A percentile compares a stretch with the other conserved stretches of the same genome.
phyloP scores from a whole-genome alignment of 2,797 vertebrate species.

The Myripristis jacobus region DNA sequence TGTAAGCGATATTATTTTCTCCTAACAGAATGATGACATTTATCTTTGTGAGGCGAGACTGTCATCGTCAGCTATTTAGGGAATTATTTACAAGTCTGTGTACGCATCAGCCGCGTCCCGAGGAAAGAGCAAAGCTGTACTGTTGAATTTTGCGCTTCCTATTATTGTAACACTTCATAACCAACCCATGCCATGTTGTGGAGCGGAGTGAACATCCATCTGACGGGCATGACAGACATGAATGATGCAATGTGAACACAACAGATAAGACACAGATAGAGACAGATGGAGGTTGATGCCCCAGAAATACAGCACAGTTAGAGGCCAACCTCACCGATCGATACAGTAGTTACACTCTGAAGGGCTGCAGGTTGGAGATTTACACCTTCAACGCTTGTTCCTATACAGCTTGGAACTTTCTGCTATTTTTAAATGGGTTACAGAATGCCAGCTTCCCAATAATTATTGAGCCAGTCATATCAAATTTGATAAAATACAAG shows the following conservation, averaged over 20 bases:
- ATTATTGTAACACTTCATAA: background rate
- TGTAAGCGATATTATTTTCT: background rate
- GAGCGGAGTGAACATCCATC: background rate
- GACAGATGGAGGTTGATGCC: conserved; percentile 27
- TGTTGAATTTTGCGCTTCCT: background rate
- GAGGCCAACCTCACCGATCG: conserved; percentile 38
- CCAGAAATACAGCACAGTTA: conserved; percentile 23
- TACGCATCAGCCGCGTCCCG: conserved; percentile 28
- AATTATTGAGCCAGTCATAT: background rate
- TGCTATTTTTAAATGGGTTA: conserved; percentile 18
- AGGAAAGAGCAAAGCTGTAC: conserved; percentile 12
- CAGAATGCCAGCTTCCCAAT: background rate
- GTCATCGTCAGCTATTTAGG: conserved; percentile 3
- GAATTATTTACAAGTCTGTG: conserved; percentile 44
- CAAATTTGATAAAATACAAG: background rate
- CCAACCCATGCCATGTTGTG: conserved; percentile 3
- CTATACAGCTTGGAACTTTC: conserved; percentile 8
- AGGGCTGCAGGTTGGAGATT: conserved; percentile 46
- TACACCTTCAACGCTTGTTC: conserved; percentile 26
- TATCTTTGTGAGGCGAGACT: conserved; percentile 5
- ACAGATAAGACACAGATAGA: conserved; percentile 33
- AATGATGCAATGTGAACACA: conserved; percentile 20
- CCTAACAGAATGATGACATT: conserved; percentile 11
- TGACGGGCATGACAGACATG: background rate
- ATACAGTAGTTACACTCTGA: conserved; percentile 27